A percentile compares a stretch with the other conserved stretches of the same genome.
phyloP scores from a whole-genome alignment of 1,140 invertebrate species.

The Atta colombica region DNA sequence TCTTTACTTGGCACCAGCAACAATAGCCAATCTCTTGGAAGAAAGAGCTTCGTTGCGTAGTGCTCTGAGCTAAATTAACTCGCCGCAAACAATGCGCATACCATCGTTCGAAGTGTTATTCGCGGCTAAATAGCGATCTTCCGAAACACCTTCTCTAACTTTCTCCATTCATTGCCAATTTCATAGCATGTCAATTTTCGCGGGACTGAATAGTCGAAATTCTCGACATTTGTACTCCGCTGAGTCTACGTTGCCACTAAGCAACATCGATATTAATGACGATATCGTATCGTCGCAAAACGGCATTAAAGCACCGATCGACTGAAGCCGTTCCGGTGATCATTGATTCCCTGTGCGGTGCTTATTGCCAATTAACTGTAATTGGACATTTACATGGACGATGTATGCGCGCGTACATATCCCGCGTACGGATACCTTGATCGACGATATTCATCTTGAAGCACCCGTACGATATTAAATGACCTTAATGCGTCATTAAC shows the following conservation, averaged over 20 bases:
- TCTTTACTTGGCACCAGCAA: not conserved
- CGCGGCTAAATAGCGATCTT: not conserved
- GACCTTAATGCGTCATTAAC: constrained; percentile 64
- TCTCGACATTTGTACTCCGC: not conserved
- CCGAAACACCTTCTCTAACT: not conserved
- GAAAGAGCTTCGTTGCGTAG: not conserved
- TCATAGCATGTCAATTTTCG: constrained; percentile 7
- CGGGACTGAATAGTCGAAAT: not conserved
- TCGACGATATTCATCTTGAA: constrained; percentile 65
- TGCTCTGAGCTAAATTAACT: not conserved
- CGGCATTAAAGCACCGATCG: constrained; percentile 60
- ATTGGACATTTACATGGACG: constrained; percentile 62
- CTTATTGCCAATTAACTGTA: constrained; percentile 69
- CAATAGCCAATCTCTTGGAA: not conserved
- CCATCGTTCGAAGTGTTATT: not conserved
- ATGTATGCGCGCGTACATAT: constrained; percentile 29
- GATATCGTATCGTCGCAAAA: constrained; percentile 52
- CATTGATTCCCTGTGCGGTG: constrained; percentile 64
- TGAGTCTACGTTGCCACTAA: constrained; percentile 26
- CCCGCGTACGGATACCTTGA: constrained; percentile 24
- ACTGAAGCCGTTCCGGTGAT: constrained; percentile 27
- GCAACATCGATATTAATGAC: constrained; percentile 54
- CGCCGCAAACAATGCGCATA: not conserved
- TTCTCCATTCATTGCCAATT: not conserved
- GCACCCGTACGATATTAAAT: constrained; percentile 57